Percentiles rank a stretch among this genome's conserved stretches.
phyloP scores from a whole-genome alignment of 2,113 vertebrate genomes.

The Suncus etruscus region DNA sequence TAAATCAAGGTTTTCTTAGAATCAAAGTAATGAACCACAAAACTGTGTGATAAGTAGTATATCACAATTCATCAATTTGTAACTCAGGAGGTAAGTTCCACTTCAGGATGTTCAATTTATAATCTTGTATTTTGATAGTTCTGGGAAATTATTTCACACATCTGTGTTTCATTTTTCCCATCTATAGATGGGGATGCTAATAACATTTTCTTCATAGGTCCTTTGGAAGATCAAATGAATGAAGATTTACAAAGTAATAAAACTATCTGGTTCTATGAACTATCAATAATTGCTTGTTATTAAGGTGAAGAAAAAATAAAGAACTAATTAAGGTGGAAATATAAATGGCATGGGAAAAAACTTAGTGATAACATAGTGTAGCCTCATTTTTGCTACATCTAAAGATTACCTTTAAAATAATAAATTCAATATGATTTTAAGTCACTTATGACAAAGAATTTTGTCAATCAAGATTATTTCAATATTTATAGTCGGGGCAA shows the following conservation, averaged over 20 bases:
- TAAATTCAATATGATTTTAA: neutral
- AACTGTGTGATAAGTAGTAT: neutral
- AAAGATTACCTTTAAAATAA: conserved; percentile 16
- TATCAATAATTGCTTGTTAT: neutral
- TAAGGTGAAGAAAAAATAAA: neutral
- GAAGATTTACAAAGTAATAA: conserved; percentile 7
- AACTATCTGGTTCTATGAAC: neutral
- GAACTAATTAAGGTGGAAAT: neutral
- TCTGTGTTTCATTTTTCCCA: neutral
- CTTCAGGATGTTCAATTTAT: neutral
- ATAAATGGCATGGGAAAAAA: neutral
- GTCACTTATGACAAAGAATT: neutral
- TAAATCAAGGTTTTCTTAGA: neutral
- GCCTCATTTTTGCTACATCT: neutral
- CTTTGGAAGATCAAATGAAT: conserved; percentile 1
- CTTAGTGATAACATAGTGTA: neutral
- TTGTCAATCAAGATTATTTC: neutral
- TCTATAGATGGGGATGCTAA: neutral
- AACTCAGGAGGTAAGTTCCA: neutral
- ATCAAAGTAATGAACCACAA: neutral
- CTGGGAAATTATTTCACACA: neutral
- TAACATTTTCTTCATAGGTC: neutral
- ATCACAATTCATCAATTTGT: neutral
- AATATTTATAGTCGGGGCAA: neutral
- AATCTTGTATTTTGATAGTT: neutral